Evolutionary conservation across 2,113 vertebrate species (phyloP).

Genomic region (Mola mola): DNA sequence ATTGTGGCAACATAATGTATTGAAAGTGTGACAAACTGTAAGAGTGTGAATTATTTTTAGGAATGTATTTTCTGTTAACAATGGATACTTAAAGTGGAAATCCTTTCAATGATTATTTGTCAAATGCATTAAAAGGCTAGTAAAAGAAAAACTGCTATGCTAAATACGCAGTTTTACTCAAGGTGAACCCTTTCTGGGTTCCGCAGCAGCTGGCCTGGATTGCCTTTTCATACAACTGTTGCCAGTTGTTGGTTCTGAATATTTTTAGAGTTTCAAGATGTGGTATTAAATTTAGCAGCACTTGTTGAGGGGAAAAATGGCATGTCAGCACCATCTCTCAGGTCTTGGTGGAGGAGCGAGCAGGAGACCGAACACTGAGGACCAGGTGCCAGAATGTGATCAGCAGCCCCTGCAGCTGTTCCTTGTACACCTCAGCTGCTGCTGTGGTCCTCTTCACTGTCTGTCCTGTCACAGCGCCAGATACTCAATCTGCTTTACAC

Average conservation of each 20-base stretch:
- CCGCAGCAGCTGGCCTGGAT: constrained; percentile 61
- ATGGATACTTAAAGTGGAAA: too few relatives aligned
- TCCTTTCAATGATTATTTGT: too few relatives aligned
- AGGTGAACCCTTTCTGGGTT: constrained; percentile 17
- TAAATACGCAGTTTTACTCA: constrained; percentile 27
- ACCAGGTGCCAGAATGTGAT: constrained; percentile 52
- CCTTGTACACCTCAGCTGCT: constrained; percentile 66
- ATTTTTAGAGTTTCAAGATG: constrained; percentile 77
- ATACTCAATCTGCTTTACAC: constrained; percentile 28
- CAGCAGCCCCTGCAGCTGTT: constrained; percentile 71
- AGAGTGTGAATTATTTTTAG: neutral
- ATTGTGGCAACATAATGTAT: constrained; percentile 9
- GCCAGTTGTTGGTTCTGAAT: constrained; percentile 73
- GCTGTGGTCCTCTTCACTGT: constrained; percentile 31
- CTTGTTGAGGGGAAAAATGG: constrained; percentile 61
- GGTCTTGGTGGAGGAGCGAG: constrained; percentile 32
- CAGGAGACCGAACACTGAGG: constrained; percentile 29
- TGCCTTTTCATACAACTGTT: constrained; percentile 40
- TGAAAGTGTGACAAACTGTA: neutral
- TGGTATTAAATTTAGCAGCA: constrained; percentile 75
- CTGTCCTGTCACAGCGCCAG: constrained; percentile 39
- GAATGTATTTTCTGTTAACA: neutral
- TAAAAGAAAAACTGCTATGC: too few relatives aligned
- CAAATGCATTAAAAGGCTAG: too few relatives aligned
- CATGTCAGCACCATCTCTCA: constrained; percentile 45